Percentiles rank a stretch among this genome's conserved stretches.
phyloP scores from a whole-genome alignment of 2,797 vertebrate genomes.

The Enoplosus armatus region DNA sequence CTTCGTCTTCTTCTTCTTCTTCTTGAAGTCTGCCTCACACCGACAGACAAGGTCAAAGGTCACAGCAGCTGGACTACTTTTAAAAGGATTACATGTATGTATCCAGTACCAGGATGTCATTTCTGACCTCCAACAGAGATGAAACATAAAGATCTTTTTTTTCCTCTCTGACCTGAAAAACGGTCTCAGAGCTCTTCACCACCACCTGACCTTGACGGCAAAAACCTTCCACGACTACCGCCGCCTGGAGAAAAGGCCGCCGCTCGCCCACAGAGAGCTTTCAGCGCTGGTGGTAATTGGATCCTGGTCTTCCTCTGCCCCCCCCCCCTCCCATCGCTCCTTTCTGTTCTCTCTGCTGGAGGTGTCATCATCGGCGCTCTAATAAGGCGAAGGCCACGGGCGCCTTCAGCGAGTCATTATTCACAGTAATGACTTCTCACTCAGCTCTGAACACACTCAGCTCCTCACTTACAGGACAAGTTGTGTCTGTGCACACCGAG shows the following conservation, averaged over 20 bases:
- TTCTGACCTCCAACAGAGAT: constrained; percentile 69
- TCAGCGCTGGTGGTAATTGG: constrained; percentile 72
- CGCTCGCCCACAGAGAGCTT: constrained; percentile 52
- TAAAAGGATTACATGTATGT: constrained; percentile 52
- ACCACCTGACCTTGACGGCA: constrained; percentile 51
- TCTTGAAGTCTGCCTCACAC: background rate
- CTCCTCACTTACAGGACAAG: constrained; percentile 36
- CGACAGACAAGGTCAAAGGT: constrained; percentile 22
- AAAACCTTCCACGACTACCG: constrained; percentile 1
- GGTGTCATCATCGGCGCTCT: constrained; percentile 67
- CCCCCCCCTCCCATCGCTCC: constrained; percentile 16
- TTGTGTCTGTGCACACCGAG: constrained; percentile 25
- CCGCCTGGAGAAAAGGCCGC: constrained; percentile 41
- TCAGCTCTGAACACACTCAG: constrained; percentile 31
- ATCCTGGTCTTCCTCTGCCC: constrained; percentile 54
- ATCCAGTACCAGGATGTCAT: constrained; percentile 62
- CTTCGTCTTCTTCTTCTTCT: background rate
- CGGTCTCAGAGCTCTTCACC: constrained; percentile 26
- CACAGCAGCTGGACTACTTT: constrained; percentile 21
- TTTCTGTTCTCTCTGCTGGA: constrained; percentile 55
- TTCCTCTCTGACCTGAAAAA: constrained; percentile 41
- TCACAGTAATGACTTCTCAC: constrained; percentile 73
- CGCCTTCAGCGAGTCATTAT: constrained; percentile 75
- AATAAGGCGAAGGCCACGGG: constrained; percentile 72
- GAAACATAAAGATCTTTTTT: background rate